These are phyloP conservation scores for Cryptocephalus moraei DNA, from an alignment of 2,888 invertebrate species.

Conservation along the genomic window DNA sequence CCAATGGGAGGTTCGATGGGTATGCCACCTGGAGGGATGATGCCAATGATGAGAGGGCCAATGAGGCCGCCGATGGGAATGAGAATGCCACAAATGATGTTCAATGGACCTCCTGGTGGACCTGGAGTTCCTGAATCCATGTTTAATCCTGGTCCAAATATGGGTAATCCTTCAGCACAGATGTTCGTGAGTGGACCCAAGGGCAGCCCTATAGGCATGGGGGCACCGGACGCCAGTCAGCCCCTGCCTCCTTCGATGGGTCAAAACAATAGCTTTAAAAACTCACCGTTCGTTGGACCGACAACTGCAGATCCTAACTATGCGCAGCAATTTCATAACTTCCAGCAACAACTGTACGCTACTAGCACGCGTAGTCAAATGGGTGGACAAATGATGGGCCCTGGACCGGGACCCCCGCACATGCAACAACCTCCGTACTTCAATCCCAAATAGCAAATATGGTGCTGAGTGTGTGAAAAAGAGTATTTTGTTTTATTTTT, in stretches of 20 bases:
- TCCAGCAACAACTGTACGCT: conserved; percentile 90
- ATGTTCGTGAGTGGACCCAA: conserved; percentile 50
- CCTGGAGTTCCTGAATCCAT: conserved; percentile 30
- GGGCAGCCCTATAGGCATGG: conserved; percentile 46
- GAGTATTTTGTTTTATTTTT: conserved; percentile 39
- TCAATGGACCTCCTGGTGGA: conserved; percentile 33
- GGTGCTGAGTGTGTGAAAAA: conserved; percentile 35
- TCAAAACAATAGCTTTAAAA: conserved; percentile 61
- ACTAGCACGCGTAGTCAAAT: conserved; percentile 63
- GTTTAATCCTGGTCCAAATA: conserved; percentile 33
- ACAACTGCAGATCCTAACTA: conserved; percentile 84
- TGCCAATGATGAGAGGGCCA: conserved; percentile 37
- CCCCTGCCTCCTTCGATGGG: conserved; percentile 73
- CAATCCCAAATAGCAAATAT: conserved; percentile 37
- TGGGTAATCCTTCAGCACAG: conserved; percentile 41
- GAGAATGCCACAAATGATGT: conserved; percentile 32
- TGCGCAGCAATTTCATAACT: conserved; percentile 91
- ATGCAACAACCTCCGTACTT: conserved; percentile 40
- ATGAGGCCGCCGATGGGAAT: conserved; percentile 39
- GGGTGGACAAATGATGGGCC: conserved; percentile 37
- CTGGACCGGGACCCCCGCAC: conserved; percentile 41
- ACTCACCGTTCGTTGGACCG: conserved; percentile 72
- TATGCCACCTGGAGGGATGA: conserved; percentile 30
- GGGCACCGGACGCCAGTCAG: conserved; percentile 55
- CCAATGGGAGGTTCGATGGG: conserved; percentile 38